Evolutionary conservation across 2,797 vertebrate species (phyloP).

Genomic region (Gymnoscopelus microlampas): DNA sequence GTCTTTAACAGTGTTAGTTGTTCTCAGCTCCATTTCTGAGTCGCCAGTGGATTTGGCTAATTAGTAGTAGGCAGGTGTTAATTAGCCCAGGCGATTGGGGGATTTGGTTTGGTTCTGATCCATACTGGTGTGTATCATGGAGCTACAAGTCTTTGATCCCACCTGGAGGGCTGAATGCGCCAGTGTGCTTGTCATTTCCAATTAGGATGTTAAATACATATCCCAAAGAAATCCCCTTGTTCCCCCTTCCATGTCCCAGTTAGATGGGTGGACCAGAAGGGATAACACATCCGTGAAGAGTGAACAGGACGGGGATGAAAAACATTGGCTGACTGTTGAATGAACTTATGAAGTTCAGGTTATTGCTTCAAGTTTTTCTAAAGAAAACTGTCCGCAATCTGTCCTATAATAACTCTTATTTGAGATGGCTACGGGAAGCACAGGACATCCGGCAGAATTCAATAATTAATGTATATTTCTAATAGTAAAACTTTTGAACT

Average conservation of each 20-base stretch:
- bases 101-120: slow-evolving; percentile 66
- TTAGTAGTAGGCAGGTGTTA: slow-evolving; percentile 75
- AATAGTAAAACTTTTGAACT: too few species aligned
- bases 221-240: slow-evolving; percentile 58
- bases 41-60: slow-evolving; percentile 61
- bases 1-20: slow-evolving; percentile 35
- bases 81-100: slow-evolving; percentile 63
- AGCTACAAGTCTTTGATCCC: slow-evolving; percentile 70
- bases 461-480: too few species aligned
- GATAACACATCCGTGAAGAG: slow-evolving; percentile 63
- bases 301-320: slow-evolving; percentile 12
- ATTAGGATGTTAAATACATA: slow-evolving; percentile 76
- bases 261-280: slow-evolving; percentile 60
- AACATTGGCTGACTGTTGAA: too few species aligned
- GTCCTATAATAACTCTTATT: too few species aligned
- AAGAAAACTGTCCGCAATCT: too few species aligned
- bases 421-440: too few species aligned
- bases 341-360: too few species aligned
- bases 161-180: slow-evolving; percentile 65
- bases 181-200: slow-evolving; percentile 74
- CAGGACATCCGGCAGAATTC: too few species aligned
- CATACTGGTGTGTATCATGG: slow-evolving; percentile 62
- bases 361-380: too few species aligned
- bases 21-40: slow-evolving; percentile 32
- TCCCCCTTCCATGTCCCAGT: slow-evolving; percentile 52